phyloP scores from a whole-genome alignment of 2,113 vertebrate species.

The Notarius lentiginosus region DNA sequence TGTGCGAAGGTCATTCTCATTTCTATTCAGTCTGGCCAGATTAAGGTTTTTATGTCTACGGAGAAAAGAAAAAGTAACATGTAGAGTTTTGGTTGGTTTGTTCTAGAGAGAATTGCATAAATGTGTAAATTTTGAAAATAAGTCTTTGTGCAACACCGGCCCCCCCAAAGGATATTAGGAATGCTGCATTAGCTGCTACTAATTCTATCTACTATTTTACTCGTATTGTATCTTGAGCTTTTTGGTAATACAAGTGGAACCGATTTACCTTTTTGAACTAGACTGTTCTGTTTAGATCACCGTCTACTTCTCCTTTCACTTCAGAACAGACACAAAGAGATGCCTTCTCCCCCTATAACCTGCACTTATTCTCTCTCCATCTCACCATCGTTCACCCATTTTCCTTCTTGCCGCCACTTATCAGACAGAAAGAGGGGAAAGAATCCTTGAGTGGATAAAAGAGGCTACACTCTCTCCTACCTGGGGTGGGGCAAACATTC shows the following conservation, averaged over 20 bases:
- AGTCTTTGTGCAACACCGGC: neutral
- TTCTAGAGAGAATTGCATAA: neutral
- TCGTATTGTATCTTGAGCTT: neutral
- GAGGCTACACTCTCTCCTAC: constrained; percentile 71
- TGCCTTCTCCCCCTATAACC: constrained; percentile 61
- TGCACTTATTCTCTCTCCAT: constrained; percentile 55
- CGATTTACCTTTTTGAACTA: constrained; percentile 33
- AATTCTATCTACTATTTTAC: neutral
- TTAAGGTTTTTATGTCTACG: neutral
- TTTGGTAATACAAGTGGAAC: neutral
- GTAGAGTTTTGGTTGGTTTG: neutral
- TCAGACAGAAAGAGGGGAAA: constrained; percentile 51
- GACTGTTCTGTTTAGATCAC: constrained; percentile 57
- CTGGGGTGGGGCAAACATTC: constrained; percentile 78
- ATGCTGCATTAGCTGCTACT: neutral
- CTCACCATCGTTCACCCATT: constrained; percentile 40
- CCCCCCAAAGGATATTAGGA: neutral
- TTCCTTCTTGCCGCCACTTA: constrained; percentile 49
- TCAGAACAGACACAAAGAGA: constrained; percentile 65
- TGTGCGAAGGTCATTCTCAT: neutral
- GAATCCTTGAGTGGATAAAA: constrained; percentile 65
- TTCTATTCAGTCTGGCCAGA: neutral
- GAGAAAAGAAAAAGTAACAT: neutral
- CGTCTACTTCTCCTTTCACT: constrained; percentile 69
- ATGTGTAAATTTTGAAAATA: neutral